A percentile compares a stretch with the other conserved stretches of the same genome.
Conservation (phyloP, 1,140 invertebrate genomes). For the Hycleus cichorii region DNA sequence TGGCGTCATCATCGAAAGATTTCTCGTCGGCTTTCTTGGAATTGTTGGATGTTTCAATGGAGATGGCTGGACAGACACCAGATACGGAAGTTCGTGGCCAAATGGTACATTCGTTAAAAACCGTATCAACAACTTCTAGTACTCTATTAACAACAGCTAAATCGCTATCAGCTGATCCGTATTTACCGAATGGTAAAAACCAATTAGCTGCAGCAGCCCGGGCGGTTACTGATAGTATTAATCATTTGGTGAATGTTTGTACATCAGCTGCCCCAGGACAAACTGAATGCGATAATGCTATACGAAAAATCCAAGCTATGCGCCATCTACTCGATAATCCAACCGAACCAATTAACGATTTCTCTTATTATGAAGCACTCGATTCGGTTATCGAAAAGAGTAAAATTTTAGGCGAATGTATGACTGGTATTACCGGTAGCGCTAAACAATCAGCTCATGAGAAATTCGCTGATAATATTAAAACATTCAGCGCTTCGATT, state of each 20-base stretch:
- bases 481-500: conserved; percentile 76
- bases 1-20: conserved; percentile 65
- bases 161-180: conserved; percentile 80
- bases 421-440: conserved; percentile 89
- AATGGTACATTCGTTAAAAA: conserved; percentile 81
- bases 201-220: conserved; percentile 77
- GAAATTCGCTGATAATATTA: conserved; percentile 79
- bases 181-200: conserved; percentile 85
- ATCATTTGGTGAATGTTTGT: conserved; percentile 78
- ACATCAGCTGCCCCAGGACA: conserved; percentile 79
- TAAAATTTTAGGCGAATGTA: conserved; percentile 78
- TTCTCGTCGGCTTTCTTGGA: conserved; percentile 76
- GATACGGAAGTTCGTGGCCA: conserved; percentile 62
- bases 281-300: conserved; percentile 94
- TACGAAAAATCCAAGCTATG: conserved; percentile 86
- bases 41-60: conserved; percentile 67
- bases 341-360: conserved; percentile 79
- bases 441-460: conserved; percentile 84
- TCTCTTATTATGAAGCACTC: conserved; percentile 90
- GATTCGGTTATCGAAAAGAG: conserved; percentile 93
- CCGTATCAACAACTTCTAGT: conserved; percentile 79
- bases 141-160: conserved; percentile 83
- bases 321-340: conserved; percentile 77
- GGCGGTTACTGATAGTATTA: conserved; percentile 88
- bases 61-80: conserved; percentile 73